Base-by-base conservation (phyloP, 2,888 invertebrate genomes). In the Zaprionus bogoriensis region DNA sequence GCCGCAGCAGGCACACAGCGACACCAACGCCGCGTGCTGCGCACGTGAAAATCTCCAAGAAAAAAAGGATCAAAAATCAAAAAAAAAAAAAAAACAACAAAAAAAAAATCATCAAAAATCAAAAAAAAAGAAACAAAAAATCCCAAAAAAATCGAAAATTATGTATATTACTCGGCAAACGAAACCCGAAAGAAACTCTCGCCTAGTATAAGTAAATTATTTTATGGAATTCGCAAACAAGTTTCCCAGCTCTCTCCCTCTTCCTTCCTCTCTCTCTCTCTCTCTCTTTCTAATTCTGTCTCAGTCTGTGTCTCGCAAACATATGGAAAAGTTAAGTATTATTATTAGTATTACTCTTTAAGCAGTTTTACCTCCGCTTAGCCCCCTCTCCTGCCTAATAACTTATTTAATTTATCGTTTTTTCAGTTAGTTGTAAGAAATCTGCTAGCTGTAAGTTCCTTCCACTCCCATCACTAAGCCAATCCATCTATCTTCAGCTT, bases 181-280 rank as follows among this genome's bases (percentile, higher is more conserved):
- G 42, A 48, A 62, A 67, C 46, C 61, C 67, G 42, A 41, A 42
- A 39, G 65, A 41, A 42, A 39, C 64, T 52, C 59, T 59, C 63
- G 60, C 61, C 61, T 80, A 80, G 65, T 60, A 65, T 77, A 77
- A 79, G 77, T 79, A 79, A 79, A 83, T 80, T 83, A 83, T 80
- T 77, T 54, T 25, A 77, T 69, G 71, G 71, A 65, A 63, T 62
- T 64, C 50, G 42, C 58, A 54, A 64, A 59, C 50, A 38, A 52
- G 54, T 54, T 44, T 42, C 45, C 25, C 2, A 17, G 4, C 30
- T 0, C 41, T 2, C 41, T 10, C 39, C 4, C 47, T 3, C 12
- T 19, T 7, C 2, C 19, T 4, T 27, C 3, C 12, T 20, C 32
- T 5, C 14, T 10, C 6, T 9, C 14, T 6, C 10, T 19, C 5